A percentile compares a stretch with the other conserved stretches of the same genome.
These are phyloP conservation scores for Poeciliopsis turrubarensis DNA, from an alignment of 2,113 vertebrate genomes.

Conservation along the genomic window DNA sequence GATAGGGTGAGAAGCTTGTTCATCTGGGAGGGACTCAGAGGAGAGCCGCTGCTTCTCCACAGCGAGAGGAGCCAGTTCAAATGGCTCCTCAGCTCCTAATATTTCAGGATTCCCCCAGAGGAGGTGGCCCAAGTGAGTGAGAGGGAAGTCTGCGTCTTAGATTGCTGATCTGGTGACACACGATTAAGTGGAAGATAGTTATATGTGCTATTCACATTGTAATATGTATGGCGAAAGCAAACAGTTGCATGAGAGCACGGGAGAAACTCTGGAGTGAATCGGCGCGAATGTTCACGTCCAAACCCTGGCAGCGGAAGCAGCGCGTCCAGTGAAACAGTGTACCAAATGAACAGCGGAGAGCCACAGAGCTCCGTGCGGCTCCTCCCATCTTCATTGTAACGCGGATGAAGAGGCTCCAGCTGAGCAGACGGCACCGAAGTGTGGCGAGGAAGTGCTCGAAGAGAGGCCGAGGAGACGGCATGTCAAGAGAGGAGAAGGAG, in stretches of 20 bases:
- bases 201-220: neutral
- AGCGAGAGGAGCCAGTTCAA: no score
- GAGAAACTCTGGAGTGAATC: neutral
- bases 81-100: no score
- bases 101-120: no score
- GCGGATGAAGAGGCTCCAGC: conserved; percentile 48
- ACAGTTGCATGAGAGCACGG: neutral
- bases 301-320: neutral
- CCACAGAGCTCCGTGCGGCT: conserved; percentile 36
- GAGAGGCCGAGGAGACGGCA: conserved; percentile 2
- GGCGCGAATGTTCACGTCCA: no score
- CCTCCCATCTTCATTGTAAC: conserved; percentile 21
- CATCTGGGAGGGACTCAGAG: no score
- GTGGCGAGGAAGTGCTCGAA: conserved; percentile 40
- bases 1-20: no score
- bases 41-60: no score
- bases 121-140: no score
- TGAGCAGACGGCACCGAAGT: conserved; percentile 49
- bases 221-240: neutral
- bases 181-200: no score
- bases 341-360: conserved; percentile 37
- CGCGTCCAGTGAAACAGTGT: neutral
- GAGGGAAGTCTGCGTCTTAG: no score
- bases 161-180: no score
- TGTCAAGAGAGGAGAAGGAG: neutral